A percentile compares a stretch with the other conserved stretches of the same genome.
Conservation (phyloP, 2,888 invertebrate genomes). For the Clistopyga incitator region DNA sequence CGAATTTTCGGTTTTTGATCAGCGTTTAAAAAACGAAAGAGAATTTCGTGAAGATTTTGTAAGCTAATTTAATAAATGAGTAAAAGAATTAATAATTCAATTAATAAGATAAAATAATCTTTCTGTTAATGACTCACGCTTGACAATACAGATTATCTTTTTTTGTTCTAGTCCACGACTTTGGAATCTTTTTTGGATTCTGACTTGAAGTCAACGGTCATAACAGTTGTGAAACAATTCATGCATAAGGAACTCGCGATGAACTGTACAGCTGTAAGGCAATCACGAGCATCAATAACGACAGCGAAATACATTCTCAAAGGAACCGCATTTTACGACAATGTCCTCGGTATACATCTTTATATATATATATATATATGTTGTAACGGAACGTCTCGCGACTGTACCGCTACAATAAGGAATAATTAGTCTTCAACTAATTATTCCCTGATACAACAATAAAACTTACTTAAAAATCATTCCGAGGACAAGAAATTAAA, state of each 20-base stretch:
- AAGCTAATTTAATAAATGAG: slow-evolving; percentile 21
- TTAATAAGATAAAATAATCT: no score
- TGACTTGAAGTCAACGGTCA: slow-evolving; percentile 22
- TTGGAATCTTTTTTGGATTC: slow-evolving; percentile 39
- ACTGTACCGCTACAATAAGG: no score
- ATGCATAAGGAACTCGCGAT: slow-evolving; percentile 21
- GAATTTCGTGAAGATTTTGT: slow-evolving; percentile 41
- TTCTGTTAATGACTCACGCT: not conserved
- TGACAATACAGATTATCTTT: not conserved
- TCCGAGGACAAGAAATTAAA: no score
- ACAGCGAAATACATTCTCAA: slow-evolving; percentile 14
- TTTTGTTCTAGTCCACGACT: slow-evolving; percentile 8
- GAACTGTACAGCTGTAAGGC: slow-evolving; percentile 27
- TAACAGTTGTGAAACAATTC: slow-evolving; percentile 5
- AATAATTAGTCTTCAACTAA: no score
- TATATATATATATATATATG: no score
- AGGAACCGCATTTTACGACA: slow-evolving; percentile 34
- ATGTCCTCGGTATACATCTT: slow-evolving; percentile 10
- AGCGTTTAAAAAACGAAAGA: slow-evolving; percentile 19
- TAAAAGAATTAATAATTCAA: no score
- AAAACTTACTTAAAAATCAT: no score
- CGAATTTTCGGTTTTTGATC: slow-evolving; percentile 35
- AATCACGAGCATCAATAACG: not conserved
- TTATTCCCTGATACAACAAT: no score
- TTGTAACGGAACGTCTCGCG: no score